Evolutionary conservation across 2,888 invertebrate species (phyloP).

Genomic region (Scaptomyza flava): DNA sequence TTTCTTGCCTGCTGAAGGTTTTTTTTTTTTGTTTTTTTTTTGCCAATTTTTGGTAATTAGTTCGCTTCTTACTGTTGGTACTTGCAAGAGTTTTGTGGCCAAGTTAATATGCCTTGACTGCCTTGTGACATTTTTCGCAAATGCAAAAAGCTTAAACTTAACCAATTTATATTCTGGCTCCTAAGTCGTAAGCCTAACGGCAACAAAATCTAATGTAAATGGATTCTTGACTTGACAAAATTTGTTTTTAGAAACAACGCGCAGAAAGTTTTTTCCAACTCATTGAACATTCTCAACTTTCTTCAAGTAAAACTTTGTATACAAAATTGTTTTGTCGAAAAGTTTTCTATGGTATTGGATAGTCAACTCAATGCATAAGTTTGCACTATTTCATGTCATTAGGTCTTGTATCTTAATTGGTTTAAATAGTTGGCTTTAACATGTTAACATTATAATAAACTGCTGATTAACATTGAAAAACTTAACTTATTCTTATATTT

Average conservation of each 20-base stretch:
- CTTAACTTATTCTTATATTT: too few relatives aligned
- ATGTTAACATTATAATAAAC: neutral
- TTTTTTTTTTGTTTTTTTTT: neutral
- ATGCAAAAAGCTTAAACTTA: slow-evolving; percentile 1
- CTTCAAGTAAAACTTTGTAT: neutral
- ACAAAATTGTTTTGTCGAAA: neutral
- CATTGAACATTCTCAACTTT: slow-evolving; percentile 8
- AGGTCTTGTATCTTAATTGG: too few relatives aligned
- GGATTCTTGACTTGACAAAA: slow-evolving; percentile 17
- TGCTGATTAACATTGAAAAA: too few relatives aligned
- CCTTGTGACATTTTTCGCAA: slow-evolving; percentile 59
- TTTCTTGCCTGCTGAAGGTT: slow-evolving; percentile 19
- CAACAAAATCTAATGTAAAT: slow-evolving; percentile 37
- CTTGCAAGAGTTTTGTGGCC: slow-evolving; percentile 26
- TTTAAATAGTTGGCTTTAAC: too few relatives aligned
- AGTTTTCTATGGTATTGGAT: slow-evolving; percentile 1
- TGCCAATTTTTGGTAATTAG: slow-evolving; percentile 58
- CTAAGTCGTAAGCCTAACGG: slow-evolving; percentile 4
- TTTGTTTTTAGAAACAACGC: neutral
- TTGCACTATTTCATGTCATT: neutral
- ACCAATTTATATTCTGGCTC: slow-evolving; percentile 1
- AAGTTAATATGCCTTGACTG: slow-evolving; percentile 57
- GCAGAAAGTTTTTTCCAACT: neutral
- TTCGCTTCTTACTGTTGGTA: slow-evolving; percentile 55
- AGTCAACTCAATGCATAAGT: neutral